Percentiles rank a stretch among this genome's conserved stretches.
Evolutionary conservation across 2,797 vertebrate species (phyloP).

Genomic region (Chiroxiphia lanceolata): DNA sequence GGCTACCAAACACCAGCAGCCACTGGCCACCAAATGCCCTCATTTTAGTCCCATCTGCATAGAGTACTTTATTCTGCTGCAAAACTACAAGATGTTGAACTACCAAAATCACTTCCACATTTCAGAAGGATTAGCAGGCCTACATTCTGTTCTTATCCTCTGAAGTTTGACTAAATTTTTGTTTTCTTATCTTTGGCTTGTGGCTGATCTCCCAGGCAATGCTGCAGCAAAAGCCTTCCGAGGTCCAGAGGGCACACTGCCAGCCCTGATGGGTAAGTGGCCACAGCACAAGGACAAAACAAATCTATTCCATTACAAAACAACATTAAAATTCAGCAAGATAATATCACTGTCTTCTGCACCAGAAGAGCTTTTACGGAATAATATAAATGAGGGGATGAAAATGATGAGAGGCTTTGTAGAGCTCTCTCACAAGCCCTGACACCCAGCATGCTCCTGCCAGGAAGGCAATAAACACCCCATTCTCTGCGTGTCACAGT

Average conservation of each 20-base stretch:
- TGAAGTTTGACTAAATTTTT: background rate
- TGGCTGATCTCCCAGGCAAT: background rate
- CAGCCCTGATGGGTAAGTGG: background rate
- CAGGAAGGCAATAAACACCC: background rate
- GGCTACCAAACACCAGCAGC: background rate
- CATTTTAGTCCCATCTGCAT: background rate
- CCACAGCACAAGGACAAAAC: background rate
- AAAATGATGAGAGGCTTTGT: conserved; percentile 1
- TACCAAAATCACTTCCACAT: background rate
- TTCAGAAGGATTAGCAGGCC: background rate
- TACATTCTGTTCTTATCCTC: background rate
- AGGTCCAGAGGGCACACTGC: background rate
- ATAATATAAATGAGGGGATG: background rate
- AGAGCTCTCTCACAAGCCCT: background rate
- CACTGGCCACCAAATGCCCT: background rate
- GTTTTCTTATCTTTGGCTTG: background rate
- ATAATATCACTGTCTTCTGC: background rate
- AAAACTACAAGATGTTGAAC: background rate
- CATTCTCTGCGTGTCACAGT: background rate
- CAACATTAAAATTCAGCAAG: background rate
- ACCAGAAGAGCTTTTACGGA: background rate
- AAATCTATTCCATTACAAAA: background rate
- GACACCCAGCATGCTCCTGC: background rate
- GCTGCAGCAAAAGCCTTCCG: background rate
- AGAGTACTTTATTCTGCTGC: background rate